Base-by-base conservation (phyloP, 2,113 vertebrate species). In the Montifringilla adamsi region DNA sequence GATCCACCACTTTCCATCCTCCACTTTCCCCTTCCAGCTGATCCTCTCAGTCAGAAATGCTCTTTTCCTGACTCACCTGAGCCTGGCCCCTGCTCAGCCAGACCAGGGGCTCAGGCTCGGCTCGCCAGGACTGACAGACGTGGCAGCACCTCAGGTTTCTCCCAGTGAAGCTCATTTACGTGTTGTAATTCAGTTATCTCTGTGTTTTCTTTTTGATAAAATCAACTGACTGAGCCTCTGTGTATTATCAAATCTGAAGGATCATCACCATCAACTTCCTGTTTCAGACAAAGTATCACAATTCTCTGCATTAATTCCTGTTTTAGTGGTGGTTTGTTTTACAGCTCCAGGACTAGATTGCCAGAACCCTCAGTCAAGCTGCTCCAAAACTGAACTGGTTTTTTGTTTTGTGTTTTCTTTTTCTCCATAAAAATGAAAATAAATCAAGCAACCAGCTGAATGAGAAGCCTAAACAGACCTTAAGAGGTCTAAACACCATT, bases 21-120 rank as follows among this genome's bases (percentile, higher is more conserved):
- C 31, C 4, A 2, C 20, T 39, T 15, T 33, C 9, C 4, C 35
- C 28, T 12, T 27, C 4, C 24, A 78, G 46, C 28, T 14, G 28
- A 46, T 28, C 24, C 56, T 23, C 28, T 13, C 41, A n/a, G 68
- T 10, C n/a, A 39, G n/a, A 37, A 41, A 21, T 3, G 10, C 3
- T 12, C 50, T 15, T 15, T 30, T 43, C 7, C 43, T 3, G 53
- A 11, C 3, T 16, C 31, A 33, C 28, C 52, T 3, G 17, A 73
- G 7, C 35, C 47, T 28, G 52, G 39, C 33, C 62, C 11, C 6
- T 1, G 41, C 44, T 8, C 30, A 46, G 15, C 37, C 13, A 43
- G 73, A 77, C 55, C 55, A 15, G 55, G 0, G 0, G 69, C 58
- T 49, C 44, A 6, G 33, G 30, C 7, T 2, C 2, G 0, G 49